Evolutionary conservation across 1,140 invertebrate species (phyloP), one percentile per base, ranked within the genome.

Genomic region (Zeugodacus cucurbitae): DNA sequence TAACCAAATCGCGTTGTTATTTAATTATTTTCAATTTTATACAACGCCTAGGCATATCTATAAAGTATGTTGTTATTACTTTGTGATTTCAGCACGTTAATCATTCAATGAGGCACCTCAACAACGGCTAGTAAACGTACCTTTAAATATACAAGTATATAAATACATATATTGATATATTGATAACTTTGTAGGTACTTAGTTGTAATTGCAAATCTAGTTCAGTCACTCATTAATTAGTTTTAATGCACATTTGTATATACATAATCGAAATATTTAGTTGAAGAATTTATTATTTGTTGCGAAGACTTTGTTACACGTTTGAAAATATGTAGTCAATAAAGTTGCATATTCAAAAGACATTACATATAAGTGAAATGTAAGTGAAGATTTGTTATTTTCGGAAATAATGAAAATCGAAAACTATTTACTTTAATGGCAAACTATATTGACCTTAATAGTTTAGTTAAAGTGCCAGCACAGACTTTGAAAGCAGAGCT

Each of bases 181-280:
- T 14, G 11, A 82, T 48, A 44, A n/a, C 20, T 82, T 48, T 82
- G 20, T 82, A 48, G 37, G 37, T 48, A 48, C 74, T 48, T 82
- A 82, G 74, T 48, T 82, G 44, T 82, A 82, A 82, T 48, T 48
- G 11, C 37, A 54, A 48, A 82, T 82, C 74, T 82, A 82, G 74
- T 82, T 82, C 44, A 82, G 14, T 82, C 41, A 48, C n/a, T 74
- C 44, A 82, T 82, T 82, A 48, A 11, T 82, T 82, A 82, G 74
- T 44, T 82, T 82, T 82, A 82, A 48, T 82, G 74, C 74, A 82
- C 74, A 82, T 82, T 82, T 82, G 74, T 82, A 82, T 37, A 82
- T 82, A 82, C 22, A 44, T 54, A 26, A 48, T 82, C 74, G 74
- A 82, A 82, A 82, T 82, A 82, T 82, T 82, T 82, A 82, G 74